A percentile compares a stretch with the other conserved stretches of the same genome.
These are phyloP conservation scores for Protophormia terraenovae DNA, from an alignment of 2,888 invertebrate genomes.

Conservation along the genomic window DNA sequence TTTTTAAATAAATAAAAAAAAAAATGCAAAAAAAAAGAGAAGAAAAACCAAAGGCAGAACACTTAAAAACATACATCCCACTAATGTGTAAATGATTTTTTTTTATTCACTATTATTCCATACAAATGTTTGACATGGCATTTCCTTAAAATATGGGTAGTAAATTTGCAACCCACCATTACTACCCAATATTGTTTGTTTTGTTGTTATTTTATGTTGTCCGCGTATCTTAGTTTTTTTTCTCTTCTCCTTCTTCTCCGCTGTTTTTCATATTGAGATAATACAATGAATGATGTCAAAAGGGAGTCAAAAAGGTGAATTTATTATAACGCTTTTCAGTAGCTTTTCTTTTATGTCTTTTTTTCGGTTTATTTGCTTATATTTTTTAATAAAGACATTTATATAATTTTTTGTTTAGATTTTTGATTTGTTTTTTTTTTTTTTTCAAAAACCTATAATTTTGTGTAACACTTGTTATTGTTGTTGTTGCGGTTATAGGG, in stretches of 20 bases:
- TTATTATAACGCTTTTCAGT: constrained; percentile 57
- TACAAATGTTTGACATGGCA: constrained; percentile 53
- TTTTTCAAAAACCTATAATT: constrained; percentile 2
- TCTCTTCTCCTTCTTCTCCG: too few relatives aligned
- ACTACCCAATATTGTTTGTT: constrained; percentile 9
- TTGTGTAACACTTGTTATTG: background rate
- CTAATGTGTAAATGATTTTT: constrained; percentile 24
- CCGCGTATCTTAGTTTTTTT: background rate
- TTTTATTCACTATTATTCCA: constrained; percentile 14
- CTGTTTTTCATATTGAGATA: constrained; percentile 22
- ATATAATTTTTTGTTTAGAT: background rate
- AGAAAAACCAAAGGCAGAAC: constrained; percentile 57
- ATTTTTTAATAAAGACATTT: constrained; percentile 51
- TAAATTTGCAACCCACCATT: constrained; percentile 58
- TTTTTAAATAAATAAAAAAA: constrained; percentile 1
- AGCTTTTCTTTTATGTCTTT: constrained; percentile 31
- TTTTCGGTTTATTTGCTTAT: too few relatives aligned
- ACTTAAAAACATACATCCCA: constrained; percentile 57
- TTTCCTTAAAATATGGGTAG: constrained; percentile 60
- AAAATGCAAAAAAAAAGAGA: constrained; percentile 5
- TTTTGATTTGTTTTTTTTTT: background rate
- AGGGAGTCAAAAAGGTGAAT: constrained; percentile 58
- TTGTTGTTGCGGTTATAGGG: constrained; percentile 26
- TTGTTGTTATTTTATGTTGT: background rate
- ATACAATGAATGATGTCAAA: constrained; percentile 51